Evolutionary conservation across 1,140 invertebrate species (phyloP).

Genomic region (Euschistus heros): DNA sequence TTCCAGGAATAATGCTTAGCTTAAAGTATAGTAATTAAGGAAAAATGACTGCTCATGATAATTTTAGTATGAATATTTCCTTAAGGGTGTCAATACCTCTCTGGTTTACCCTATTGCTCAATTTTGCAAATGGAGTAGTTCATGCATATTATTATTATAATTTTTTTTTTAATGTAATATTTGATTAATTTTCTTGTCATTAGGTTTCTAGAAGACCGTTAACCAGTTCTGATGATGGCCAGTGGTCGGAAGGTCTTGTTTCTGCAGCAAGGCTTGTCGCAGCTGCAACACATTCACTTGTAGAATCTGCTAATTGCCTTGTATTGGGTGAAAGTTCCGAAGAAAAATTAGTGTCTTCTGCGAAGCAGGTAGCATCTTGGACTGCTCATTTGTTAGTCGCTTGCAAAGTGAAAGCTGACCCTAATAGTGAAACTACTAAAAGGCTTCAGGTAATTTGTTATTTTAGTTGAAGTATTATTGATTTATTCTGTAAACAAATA

Average conservation of each 20-base stretch:
- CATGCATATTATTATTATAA: no score
- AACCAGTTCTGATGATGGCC: conserved; percentile 85
- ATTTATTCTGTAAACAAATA: not conserved
- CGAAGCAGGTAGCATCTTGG: conserved; percentile 93
- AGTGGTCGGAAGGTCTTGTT: conserved; percentile 91
- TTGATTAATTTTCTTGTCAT: not conserved
- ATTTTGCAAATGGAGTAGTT: no score
- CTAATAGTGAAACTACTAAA: conserved; percentile 83
- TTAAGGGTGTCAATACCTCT: no score
- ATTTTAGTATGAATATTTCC: no score
- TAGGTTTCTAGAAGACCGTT: conserved; percentile 66
- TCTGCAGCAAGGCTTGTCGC: conserved; percentile 84
- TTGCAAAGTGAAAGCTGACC: conserved; percentile 95
- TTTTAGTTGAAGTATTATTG: no score
- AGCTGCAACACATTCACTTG: conserved; percentile 91
- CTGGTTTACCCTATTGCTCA: no score
- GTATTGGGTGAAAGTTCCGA: conserved; percentile 91
- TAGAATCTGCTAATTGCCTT: conserved; percentile 92
- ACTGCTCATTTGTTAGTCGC: conserved; percentile 95
- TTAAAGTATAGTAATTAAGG: no score
- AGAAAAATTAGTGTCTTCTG: conserved; percentile 91
- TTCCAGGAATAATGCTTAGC: no score
- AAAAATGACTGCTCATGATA: no score
- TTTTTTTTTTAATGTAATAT: not conserved
- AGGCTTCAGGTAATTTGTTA: conserved; percentile 54